These are phyloP conservation scores for Sarcophaga carnaria DNA, from an alignment of 2,888 invertebrate species.

Conservation along the genomic window DNA sequence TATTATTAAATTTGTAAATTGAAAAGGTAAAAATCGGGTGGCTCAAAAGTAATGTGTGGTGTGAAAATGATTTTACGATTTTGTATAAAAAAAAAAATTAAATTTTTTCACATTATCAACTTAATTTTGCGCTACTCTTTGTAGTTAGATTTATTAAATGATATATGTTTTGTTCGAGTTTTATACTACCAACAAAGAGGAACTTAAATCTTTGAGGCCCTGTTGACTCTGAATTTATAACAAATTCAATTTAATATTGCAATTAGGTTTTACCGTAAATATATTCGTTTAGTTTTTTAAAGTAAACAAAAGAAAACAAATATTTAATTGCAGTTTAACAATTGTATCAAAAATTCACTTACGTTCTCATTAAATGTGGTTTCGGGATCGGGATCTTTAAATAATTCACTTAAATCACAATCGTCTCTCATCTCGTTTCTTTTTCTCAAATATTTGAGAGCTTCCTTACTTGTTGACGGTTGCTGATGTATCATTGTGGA, in stretches of 20 bases:
- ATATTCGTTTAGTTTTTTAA: slow-evolving; percentile 12
- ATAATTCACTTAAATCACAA: slow-evolving; percentile 69
- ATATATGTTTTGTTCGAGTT: slow-evolving; percentile 69
- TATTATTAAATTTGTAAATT: slow-evolving; percentile 69
- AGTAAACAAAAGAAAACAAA: slow-evolving; percentile 1
- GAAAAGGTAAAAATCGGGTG: too few relatives aligned
- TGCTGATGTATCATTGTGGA: slow-evolving; percentile 76
- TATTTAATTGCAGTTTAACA: background rate
- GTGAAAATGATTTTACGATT: too few relatives aligned
- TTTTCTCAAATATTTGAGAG: slow-evolving; percentile 28
- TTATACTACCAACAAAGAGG: slow-evolving; percentile 74
- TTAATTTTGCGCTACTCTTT: background rate
- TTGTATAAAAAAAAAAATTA: too few relatives aligned
- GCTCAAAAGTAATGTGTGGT: too few relatives aligned
- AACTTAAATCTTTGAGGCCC: slow-evolving; percentile 73
- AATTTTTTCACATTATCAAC: too few relatives aligned
- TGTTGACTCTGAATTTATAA: slow-evolving; percentile 70
- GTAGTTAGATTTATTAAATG: slow-evolving; percentile 62
- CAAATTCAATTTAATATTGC: slow-evolving; percentile 29
- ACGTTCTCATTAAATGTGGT: slow-evolving; percentile 77
- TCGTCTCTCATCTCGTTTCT: slow-evolving; percentile 2
- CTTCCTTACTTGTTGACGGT: slow-evolving; percentile 29
- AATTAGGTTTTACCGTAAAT: slow-evolving; percentile 6
- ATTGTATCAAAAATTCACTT: slow-evolving; percentile 30
- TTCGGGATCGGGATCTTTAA: slow-evolving; percentile 76